phyloP scores from a whole-genome alignment of 1,140 invertebrate genomes.

The Archivesica marissinica region DNA sequence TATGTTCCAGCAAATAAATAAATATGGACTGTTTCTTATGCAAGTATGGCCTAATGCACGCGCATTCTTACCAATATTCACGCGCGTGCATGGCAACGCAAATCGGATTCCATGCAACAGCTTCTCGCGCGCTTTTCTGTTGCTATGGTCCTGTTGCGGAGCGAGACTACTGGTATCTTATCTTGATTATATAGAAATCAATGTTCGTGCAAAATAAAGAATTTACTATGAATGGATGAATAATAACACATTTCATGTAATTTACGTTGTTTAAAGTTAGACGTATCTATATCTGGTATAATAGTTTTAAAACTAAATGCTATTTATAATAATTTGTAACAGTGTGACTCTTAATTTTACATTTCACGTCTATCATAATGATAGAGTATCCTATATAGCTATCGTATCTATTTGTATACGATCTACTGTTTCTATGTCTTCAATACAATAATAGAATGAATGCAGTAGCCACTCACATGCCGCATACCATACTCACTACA shows the following conservation, averaged over 20 bases:
- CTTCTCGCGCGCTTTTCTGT: conserved; percentile 34
- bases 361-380: background rate
- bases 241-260: background rate
- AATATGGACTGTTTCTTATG: conserved; percentile 8
- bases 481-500: background rate
- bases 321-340: conserved; percentile 21
- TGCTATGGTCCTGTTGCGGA: conserved; percentile 13
- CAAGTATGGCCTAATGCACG: conserved; percentile 24
- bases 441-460: conserved; percentile 28
- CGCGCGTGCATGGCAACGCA: conserved; percentile 21
- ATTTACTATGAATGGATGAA: too few species aligned
- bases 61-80: conserved; percentile 18
- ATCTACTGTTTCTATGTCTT: conserved; percentile 45
- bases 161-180: too few species aligned
- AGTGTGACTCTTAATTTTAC: background rate
- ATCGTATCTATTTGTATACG: background rate
- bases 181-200: too few species aligned
- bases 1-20: background rate
- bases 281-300: background rate
- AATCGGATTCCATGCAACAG: conserved; percentile 18
- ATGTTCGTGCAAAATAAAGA: too few species aligned
- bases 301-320: too few species aligned
- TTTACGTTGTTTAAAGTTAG: background rate
- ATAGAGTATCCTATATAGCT: background rate
- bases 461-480: background rate